Evolutionary conservation across 2,113 vertebrate genomes (phyloP).

Genomic region (Furnarius figulus): DNA sequence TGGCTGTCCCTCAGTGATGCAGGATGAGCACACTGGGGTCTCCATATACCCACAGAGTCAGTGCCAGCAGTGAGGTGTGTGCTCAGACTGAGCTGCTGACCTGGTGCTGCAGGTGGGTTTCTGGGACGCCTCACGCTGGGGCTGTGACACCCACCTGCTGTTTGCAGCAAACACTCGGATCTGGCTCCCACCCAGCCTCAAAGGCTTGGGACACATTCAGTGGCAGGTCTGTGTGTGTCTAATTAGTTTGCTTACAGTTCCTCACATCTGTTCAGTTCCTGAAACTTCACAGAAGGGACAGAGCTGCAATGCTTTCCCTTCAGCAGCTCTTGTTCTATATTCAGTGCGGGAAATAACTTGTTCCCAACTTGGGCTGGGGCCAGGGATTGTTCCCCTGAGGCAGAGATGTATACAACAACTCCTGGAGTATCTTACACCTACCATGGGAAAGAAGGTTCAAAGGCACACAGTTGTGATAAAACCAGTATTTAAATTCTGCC

Average conservation of each 20-base stretch:
- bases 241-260: conserved; percentile 44
- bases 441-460: conserved; percentile 71
- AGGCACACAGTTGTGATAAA: conserved; percentile 64
- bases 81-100: background rate
- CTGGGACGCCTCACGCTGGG: background rate
- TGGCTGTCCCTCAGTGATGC: background rate
- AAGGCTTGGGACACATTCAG: conserved; percentile 31
- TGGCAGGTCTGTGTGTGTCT: conserved; percentile 42
- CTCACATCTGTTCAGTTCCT: conserved; percentile 48
- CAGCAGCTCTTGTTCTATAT: conserved; percentile 36
- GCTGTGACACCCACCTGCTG: conserved; percentile 32
- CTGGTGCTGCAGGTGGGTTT: background rate
- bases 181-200: conserved; percentile 49
- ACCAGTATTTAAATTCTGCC: conserved; percentile 69
- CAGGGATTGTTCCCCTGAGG: conserved; percentile 50
- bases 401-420: conserved; percentile 59
- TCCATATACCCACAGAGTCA: background rate
- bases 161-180: background rate
- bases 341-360: conserved; percentile 64
- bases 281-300: conserved; percentile 41
- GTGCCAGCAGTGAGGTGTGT: fast-evolving
- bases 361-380: conserved; percentile 47
- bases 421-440: conserved; percentile 66
- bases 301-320: conserved; percentile 8
- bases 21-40: background rate